Conservation (phyloP, 2,797 vertebrate species). For the Hyperoplus lanceolatus region DNA sequence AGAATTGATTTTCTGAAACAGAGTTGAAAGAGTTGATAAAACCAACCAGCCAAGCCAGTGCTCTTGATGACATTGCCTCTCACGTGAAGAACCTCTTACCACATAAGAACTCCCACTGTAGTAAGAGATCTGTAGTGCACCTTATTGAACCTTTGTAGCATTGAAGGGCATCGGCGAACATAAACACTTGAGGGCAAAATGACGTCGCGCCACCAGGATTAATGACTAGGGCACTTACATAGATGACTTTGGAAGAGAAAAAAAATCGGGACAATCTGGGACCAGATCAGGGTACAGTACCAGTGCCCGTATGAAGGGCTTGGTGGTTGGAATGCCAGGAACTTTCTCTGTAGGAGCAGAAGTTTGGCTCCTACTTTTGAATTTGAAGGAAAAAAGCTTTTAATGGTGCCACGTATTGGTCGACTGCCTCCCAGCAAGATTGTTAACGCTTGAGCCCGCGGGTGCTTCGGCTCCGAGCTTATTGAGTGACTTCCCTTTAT, state of each 20-base stretch:
- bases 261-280: slow-evolving; percentile 1
- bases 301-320: neutral
- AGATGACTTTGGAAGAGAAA: slow-evolving; percentile 43
- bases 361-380: slow-evolving; percentile 38
- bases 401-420: slow-evolving; percentile 52
- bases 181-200: slow-evolving; percentile 39
- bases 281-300: slow-evolving; percentile 8
- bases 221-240: slow-evolving; percentile 39
- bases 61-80: slow-evolving; percentile 14
- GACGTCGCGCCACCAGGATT: slow-evolving; percentile 40
- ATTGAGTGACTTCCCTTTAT: slow-evolving; percentile 63
- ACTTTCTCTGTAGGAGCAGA: slow-evolving; percentile 28
- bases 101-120: neutral
- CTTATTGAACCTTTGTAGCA: slow-evolving; percentile 21
- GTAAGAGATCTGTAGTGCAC: neutral
- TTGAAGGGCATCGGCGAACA: slow-evolving; percentile 42
- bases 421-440: slow-evolving; percentile 55
- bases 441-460: slow-evolving; percentile 58
- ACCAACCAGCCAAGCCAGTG: neutral
- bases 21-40: neutral
- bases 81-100: slow-evolving; percentile 9
- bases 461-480: slow-evolving; percentile 60
- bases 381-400: slow-evolving; percentile 49
- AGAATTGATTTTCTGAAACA: no score
- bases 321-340: neutral